Evolutionary conservation across 2,113 vertebrate species (phyloP), one percentile per base, ranked within the genome.

Genomic region (Geococcyx californianus): DNA sequence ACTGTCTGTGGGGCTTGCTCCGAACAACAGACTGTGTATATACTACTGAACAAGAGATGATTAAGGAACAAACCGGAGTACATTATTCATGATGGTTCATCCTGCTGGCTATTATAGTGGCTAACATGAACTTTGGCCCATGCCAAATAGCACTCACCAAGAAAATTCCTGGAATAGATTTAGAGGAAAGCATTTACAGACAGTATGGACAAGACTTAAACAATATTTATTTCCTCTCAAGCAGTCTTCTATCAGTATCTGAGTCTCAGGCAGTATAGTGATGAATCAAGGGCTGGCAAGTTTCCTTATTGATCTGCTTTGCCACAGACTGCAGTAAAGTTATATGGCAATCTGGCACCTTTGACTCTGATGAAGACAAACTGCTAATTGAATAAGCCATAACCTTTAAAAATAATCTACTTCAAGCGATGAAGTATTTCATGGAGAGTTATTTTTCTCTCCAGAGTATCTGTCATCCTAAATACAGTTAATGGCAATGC

Each of bases 331-430:
- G 18, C 34, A 60, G 2, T 17, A 28, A 83, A 47, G 12, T 9
- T 56, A 12, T 24, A 55, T 6, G 11, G 20, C 34, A 78, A 7
- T n/a, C 36, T n/a, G 64, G 7, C 24, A 87, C 56, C 47, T 92
- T 62, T 36, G 20, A 5, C 26, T 74, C 20, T 84, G 64, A 89
- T 1, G 6, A 44, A 77, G 45, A 36, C 34, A 69, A 82, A n/a
- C 28, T 34, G 13, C 70, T 87, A 78, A 92, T 42, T 89, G 52
- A 56, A 75, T 25, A 74, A 47, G 19, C 13, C 18, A 59, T 75
- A 89, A 86, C 79, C 83, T 94, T 96, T 95, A 64, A 72, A 89
- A 89, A 80, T 63, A 94, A 93, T 86, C 49, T 80, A n/a, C 59
- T 86, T 84, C 28, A 66, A 86, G 45, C 7, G 56, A 70, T 6